phyloP scores from a whole-genome alignment of 2,888 invertebrate genomes.

The Pseudoips prasinana region DNA sequence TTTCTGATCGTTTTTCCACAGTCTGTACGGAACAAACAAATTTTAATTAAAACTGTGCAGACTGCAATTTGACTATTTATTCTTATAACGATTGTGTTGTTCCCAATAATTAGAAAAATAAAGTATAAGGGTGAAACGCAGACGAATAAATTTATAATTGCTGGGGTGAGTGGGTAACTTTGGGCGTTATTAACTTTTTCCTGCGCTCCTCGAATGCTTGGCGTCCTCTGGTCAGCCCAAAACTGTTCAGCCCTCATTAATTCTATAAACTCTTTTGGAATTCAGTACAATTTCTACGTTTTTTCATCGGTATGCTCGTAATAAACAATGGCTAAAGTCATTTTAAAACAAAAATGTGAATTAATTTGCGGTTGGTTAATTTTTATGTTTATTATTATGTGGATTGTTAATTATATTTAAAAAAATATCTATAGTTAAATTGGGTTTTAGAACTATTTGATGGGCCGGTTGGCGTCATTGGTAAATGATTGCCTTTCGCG shows the following conservation, averaged over 20 bases:
- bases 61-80: conserved; percentile 15
- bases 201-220: conserved; percentile 25
- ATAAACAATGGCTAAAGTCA: not conserved
- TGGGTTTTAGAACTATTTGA: too few species aligned
- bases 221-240: conserved; percentile 39
- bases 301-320: not conserved
- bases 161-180: conserved; percentile 34
- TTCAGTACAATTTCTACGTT: conserved; percentile 9
- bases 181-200: conserved; percentile 53
- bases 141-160: conserved; percentile 46
- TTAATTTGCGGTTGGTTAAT: too few species aligned
- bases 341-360: too few species aligned
- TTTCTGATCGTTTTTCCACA: too few species aligned
- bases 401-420: too few species aligned
- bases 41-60: conserved; percentile 24
- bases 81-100: conserved; percentile 26
- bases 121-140: conserved; percentile 23
- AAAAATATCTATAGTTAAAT: too few species aligned
- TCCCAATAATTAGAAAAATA: conserved; percentile 35
- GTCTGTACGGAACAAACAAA: too few species aligned
- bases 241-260: conserved; percentile 39
- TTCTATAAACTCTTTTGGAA: conserved; percentile 32
- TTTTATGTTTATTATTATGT: too few species aligned
- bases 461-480: too few species aligned
- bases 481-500: too few species aligned